phyloP scores from a whole-genome alignment of 1,140 invertebrate species.

The Aplysia californica region DNA sequence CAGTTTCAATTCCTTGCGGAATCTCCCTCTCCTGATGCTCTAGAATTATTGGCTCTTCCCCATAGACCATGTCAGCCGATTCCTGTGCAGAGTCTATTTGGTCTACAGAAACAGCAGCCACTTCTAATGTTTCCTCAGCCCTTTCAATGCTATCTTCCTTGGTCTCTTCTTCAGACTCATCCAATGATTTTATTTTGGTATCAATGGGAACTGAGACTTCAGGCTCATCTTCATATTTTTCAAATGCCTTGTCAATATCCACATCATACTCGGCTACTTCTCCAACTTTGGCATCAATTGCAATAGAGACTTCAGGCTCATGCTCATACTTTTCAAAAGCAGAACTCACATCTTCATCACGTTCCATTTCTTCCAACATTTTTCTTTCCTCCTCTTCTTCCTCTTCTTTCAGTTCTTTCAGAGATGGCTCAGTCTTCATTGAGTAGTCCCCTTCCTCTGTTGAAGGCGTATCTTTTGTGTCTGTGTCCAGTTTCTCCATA shows the following conservation, averaged over 20 bases:
- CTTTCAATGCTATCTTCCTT: not conserved
- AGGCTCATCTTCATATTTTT: conserved; percentile 32
- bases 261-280: not conserved
- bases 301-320: not conserved
- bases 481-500: not conserved
- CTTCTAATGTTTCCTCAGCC: not conserved
- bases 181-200: not conserved
- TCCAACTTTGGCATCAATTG: conserved; percentile 1
- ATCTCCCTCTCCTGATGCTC: no score
- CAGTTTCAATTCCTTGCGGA: no score
- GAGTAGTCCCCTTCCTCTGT: not conserved
- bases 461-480: not conserved
- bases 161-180: no score
- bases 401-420: conserved; percentile 22
- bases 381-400: conserved; percentile 24
- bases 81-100: no score
- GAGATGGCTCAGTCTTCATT: conserved; percentile 7
- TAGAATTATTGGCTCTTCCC: no score
- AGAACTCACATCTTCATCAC: conserved; percentile 20
- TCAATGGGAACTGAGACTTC: not conserved
- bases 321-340: conserved; percentile 18
- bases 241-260: conserved; percentile 17
- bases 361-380: conserved; percentile 1
- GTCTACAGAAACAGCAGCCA: no score
- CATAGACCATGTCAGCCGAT: no score